Evolutionary conservation across 2,888 invertebrate species (phyloP).

Genomic region (Alentia gelatinosa): DNA sequence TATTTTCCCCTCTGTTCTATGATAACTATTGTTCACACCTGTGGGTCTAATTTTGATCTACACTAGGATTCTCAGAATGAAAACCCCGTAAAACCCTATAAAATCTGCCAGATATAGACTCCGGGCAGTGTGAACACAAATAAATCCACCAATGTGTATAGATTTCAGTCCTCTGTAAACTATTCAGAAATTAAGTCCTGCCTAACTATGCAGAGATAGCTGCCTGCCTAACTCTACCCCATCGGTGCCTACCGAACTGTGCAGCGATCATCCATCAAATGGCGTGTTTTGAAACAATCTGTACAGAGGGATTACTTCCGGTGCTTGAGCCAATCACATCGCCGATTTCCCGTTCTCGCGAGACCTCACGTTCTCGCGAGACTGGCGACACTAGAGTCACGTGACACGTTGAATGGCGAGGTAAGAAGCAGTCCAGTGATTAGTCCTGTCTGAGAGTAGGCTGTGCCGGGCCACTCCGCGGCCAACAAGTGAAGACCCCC

Average conservation of each 20-base stretch:
- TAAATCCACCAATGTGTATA: no score
- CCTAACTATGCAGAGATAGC: no score
- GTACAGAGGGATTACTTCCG: neutral
- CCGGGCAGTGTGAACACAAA: no score
- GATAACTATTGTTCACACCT: no score
- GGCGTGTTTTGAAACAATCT: neutral
- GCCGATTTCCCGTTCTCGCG: neutral
- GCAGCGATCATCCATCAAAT: neutral
- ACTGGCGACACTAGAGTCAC: neutral
- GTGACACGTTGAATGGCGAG: neutral
- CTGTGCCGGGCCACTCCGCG: neutral
- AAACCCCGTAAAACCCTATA: no score
- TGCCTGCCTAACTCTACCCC: neutral
- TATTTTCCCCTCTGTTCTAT: no score
- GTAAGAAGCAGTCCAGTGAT: neutral
- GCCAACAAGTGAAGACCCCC: neutral
- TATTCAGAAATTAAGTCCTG: no score
- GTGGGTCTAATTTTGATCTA: no score
- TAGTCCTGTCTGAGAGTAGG: neutral
- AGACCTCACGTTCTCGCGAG: neutral
- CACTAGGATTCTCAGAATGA: no score
- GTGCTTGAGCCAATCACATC: neutral
- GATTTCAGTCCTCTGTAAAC: no score
- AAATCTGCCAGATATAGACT: no score
- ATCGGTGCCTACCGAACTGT: neutral